phyloP scores from a whole-genome alignment of 2,113 vertebrate species.

The Pomatorhinus ruficollis region DNA sequence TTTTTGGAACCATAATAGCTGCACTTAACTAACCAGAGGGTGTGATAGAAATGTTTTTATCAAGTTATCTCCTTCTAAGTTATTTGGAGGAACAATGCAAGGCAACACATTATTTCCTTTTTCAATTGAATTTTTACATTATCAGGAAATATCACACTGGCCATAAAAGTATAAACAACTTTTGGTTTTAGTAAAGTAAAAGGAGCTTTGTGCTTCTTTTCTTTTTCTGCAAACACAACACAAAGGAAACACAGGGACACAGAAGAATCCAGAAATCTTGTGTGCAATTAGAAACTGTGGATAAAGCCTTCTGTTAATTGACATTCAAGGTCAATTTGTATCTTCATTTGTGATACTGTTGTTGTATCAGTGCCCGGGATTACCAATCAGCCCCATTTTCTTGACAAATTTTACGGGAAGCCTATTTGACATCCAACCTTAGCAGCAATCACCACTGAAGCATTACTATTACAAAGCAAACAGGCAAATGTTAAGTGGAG shows the following conservation, averaged over 20 bases:
- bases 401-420: not conserved
- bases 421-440: not conserved
- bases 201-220: not conserved
- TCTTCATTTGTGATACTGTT: not conserved
- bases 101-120: slow-evolving; percentile 43
- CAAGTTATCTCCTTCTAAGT: not conserved
- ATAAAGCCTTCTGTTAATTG: not conserved
- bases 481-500: not conserved
- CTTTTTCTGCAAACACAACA: not conserved
- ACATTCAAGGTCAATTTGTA: not conserved
- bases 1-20: slow-evolving; percentile 30
- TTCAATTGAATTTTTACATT: not conserved
- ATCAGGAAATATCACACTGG: slow-evolving; percentile 11
- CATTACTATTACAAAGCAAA: not conserved
- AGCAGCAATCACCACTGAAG: not conserved
- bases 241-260: not conserved
- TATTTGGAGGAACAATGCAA: slow-evolving; percentile 51
- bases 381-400: not conserved
- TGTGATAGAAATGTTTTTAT: slow-evolving; percentile 32
- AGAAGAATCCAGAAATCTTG: not conserved
- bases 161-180: slow-evolving; percentile 18
- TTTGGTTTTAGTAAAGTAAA: not conserved
- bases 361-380: not conserved
- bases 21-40: not conserved
- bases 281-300: not conserved